Evolutionary conservation across 2,797 vertebrate species (phyloP), one percentile per base, ranked within the genome.

Genomic region (Galagoides demidoff): DNA sequence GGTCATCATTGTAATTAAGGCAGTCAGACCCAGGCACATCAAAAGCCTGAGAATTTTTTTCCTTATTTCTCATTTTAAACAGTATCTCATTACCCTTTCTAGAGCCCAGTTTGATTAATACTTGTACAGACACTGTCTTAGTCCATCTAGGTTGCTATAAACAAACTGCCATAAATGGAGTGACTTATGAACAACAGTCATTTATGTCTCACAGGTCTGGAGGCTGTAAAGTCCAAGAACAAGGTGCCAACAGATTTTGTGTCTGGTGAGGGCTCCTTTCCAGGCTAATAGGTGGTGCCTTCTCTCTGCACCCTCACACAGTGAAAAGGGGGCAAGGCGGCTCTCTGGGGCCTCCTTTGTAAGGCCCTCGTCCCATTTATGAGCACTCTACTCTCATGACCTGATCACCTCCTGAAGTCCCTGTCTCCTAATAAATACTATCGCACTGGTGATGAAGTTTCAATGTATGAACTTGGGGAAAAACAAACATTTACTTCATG

Each of bases 61-160:
- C n/a, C 7, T 14, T 45, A 49, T 93, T 83, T 22, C 25, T 90
- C 29, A n/a, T 92, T 94, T 88, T 81, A 79, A 92, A 49, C 5
- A 19, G 23, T 14, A 76, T 66, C 66, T 91, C 31, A 8, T 78
- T 81, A 68, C 19, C 57, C 89, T 87, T 85, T 61, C 25, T n/a
- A 85, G 45, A 83, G 27, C 17, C n/a, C 59, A 5, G 10, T 68
- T 82, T 39, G 3, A 77, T 77, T 71, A 23, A 31, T 89, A 85
- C 45, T 77, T 66, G 14, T 85, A 34, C 2, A 49, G 27, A 81
- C 5, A 34, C 55, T 90, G 9, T 57, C 25, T 85, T 34, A 57
- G 59, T 49, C 63, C 37, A 55, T 11, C 25, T 34, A 2, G 10
- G 29, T 22, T 43, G 29, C 34, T 77, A 1, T 52, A 57, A 55